Conservation (phyloP, 2,888 invertebrate species). For the Acrocera orbiculus region DNA sequence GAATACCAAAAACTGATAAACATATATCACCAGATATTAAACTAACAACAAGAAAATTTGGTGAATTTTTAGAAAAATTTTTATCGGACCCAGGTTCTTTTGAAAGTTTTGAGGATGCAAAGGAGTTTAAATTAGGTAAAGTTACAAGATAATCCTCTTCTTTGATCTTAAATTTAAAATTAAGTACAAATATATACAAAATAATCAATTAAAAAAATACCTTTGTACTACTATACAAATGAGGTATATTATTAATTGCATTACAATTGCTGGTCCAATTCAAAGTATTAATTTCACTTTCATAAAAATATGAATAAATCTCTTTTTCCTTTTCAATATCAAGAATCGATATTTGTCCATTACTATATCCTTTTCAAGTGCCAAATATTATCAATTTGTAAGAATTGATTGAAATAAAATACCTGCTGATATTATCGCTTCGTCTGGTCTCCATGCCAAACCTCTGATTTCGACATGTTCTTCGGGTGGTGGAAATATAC, state of each 20-base stretch:
- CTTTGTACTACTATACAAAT: slow-evolving; percentile 17
- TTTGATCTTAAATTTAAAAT: slow-evolving; percentile 30
- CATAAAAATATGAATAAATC: slow-evolving; percentile 44
- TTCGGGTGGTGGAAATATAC: slow-evolving; percentile 59
- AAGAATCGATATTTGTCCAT: slow-evolving; percentile 51
- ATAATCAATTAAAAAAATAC: slow-evolving; percentile 11
- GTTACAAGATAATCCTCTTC: slow-evolving; percentile 39
- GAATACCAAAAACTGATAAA: slow-evolving; percentile 69
- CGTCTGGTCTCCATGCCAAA: slow-evolving; percentile 88
- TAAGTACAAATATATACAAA: not conserved
- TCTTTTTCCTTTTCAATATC: slow-evolving; percentile 76
- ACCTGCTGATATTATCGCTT: slow-evolving; percentile 53
- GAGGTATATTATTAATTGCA: slow-evolving; percentile 17
- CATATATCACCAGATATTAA: slow-evolving; percentile 53
- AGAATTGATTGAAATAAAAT: not conserved
- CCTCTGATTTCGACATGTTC: slow-evolving; percentile 58
- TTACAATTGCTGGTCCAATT: slow-evolving; percentile 43
- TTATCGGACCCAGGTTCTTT: slow-evolving; percentile 33
- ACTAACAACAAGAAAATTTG: slow-evolving; percentile 66
- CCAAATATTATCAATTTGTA: slow-evolving; percentile 43
- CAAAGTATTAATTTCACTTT: slow-evolving; percentile 50
- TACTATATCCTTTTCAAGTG: slow-evolving; percentile 48
- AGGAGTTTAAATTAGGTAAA: slow-evolving; percentile 36
- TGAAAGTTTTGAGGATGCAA: slow-evolving; percentile 35
- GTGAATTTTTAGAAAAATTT: slow-evolving; percentile 40